Evolutionary conservation across 2,888 invertebrate species (phyloP).

Genomic region (Chironomus riparius): DNA sequence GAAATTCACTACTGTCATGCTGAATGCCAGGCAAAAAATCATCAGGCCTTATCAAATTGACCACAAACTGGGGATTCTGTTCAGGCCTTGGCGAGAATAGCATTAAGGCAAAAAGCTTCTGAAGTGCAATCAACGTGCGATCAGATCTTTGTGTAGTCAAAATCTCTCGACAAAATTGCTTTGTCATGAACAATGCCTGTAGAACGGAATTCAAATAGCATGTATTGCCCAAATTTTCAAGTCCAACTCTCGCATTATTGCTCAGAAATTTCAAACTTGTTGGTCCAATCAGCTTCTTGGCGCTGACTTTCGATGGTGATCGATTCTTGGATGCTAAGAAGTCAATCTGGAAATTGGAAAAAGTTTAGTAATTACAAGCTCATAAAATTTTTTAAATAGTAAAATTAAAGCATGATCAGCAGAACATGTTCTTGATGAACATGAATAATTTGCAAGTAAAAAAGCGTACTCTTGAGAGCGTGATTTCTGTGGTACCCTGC

Average conservation of each 20-base stretch:
- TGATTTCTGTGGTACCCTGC: too few species aligned
- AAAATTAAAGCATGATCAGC: too few species aligned
- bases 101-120: slow-evolving; percentile 63
- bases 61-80: slow-evolving; percentile 62
- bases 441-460: too few species aligned
- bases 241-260: slow-evolving; percentile 49
- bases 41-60: slow-evolving; percentile 61
- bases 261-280: background rate
- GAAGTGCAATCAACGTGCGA: slow-evolving; percentile 56
- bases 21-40: slow-evolving; percentile 70
- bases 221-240: slow-evolving; percentile 76
- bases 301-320: slow-evolving; percentile 44
- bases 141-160: slow-evolving; percentile 47
- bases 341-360: slow-evolving; percentile 16
- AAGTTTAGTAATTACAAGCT: too few species aligned
- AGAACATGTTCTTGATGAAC: too few species aligned
- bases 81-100: slow-evolving; percentile 57
- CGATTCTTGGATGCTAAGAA: slow-evolving; percentile 39
- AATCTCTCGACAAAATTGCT: slow-evolving; percentile 63
- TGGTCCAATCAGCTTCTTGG: slow-evolving; percentile 32
- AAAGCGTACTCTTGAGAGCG: too few species aligned
- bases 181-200: slow-evolving; percentile 74
- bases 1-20: slow-evolving; percentile 82
- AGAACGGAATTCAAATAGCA: slow-evolving; percentile 85
- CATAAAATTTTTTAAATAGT: too few species aligned